phyloP scores from a whole-genome alignment of 92 coral and sea anemone species.

The Parazoanthus atlanticus region DNA sequence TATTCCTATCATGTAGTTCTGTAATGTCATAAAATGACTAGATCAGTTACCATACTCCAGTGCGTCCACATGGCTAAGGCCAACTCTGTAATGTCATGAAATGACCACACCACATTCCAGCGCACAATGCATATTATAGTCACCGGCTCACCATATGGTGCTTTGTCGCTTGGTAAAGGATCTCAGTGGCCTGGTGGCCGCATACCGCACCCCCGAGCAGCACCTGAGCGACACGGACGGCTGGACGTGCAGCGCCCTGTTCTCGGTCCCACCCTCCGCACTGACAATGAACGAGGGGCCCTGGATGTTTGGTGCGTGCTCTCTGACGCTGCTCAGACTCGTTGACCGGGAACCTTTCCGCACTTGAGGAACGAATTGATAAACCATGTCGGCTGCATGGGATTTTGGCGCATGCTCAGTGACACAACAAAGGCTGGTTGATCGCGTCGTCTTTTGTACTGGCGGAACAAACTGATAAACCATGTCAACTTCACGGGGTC shows the following conservation, averaged over 20 bases:
- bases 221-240: slow-evolving; percentile 27
- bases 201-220: slow-evolving; percentile 35
- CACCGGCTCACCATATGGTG: slow-evolving; percentile 59
- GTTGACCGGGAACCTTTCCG: slow-evolving; percentile 7
- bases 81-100: not conserved
- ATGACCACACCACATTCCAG: not conserved
- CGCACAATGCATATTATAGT: not conserved
- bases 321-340: slow-evolving; percentile 6
- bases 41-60: no score
- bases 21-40: no score
- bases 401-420: not conserved
- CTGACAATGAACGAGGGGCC: slow-evolving; percentile 17
- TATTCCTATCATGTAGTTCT: no score
- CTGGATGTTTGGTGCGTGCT: not conserved
- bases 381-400: slow-evolving; percentile 19
- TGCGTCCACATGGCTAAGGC: no score
- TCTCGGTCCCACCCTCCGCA: not conserved
- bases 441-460: slow-evolving; percentile 19
- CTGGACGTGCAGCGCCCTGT: not conserved
- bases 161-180: slow-evolving; percentile 67
- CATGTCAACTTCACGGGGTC: not conserved
- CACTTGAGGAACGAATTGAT: slow-evolving; percentile 15
- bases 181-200: slow-evolving; percentile 46
- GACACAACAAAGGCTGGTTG: slow-evolving; percentile 26
- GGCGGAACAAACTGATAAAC: slow-evolving; percentile 4